These are phyloP conservation scores for Andricus curvator DNA, from an alignment of 2,888 invertebrate species.

Conservation along the genomic window DNA sequence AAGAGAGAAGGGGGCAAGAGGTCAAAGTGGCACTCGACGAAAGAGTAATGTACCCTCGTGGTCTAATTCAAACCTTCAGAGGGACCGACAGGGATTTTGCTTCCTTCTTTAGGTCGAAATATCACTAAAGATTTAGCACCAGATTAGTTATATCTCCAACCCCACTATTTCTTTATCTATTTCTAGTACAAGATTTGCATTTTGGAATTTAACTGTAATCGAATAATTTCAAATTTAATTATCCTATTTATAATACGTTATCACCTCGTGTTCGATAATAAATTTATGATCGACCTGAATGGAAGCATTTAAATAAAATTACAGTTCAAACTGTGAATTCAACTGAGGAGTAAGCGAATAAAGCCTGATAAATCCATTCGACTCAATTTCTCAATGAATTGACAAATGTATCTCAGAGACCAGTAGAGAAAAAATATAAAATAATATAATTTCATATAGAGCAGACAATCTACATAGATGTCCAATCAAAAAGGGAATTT, in stretches of 20 bases:
- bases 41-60: constrained; percentile 35
- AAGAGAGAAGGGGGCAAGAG: constrained; percentile 9
- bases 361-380: too few species aligned
- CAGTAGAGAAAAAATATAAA: too few species aligned
- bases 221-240: not conserved
- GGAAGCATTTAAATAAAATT: too few species aligned
- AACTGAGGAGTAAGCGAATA: too few species aligned
- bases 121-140: constrained; percentile 19
- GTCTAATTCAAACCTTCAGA: constrained; percentile 34
- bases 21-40: constrained; percentile 26
- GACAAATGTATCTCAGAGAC: too few species aligned
- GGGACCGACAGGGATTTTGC: constrained; percentile 31
- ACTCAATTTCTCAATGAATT: too few species aligned
- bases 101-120: constrained; percentile 28
- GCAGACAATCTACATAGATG: too few species aligned
- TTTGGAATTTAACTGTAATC: not conserved
- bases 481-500: too few species aligned
- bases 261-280: too few species aligned
- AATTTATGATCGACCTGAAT: too few species aligned
- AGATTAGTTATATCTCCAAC: constrained; percentile 16
- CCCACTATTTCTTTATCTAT: not conserved
- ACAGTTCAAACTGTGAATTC: too few species aligned
- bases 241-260: not conserved
- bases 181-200: not conserved
- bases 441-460: too few species aligned